These are phyloP conservation scores for Zelostemma sp. DNA, from an alignment of 1,140 invertebrate species.

Conservation along the genomic window DNA sequence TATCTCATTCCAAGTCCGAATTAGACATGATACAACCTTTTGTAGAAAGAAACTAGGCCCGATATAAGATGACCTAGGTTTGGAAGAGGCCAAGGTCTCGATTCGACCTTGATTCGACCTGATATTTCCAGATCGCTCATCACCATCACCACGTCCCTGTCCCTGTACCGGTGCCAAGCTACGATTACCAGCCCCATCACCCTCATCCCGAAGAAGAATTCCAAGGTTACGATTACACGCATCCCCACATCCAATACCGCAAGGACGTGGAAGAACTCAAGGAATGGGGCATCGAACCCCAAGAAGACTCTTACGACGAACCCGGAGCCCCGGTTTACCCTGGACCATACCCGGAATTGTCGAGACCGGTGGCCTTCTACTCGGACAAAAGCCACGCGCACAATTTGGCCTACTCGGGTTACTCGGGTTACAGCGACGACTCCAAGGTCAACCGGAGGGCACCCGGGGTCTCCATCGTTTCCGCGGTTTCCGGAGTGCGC, in stretches of 20 bases:
- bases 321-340: conserved; percentile 44
- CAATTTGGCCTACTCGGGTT: conserved; percentile 56
- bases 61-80: too few relatives aligned
- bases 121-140: conserved; percentile 72
- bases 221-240: conserved; percentile 59
- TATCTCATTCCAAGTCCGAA: too few relatives aligned
- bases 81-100: too few relatives aligned
- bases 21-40: too few relatives aligned
- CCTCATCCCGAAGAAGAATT: conserved; percentile 57
- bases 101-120: too few relatives aligned
- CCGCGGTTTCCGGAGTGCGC: neutral
- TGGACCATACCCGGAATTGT: conserved; percentile 42
- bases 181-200: conserved; percentile 46
- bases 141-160: conserved; percentile 73
- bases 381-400: conserved; percentile 53
- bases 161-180: conserved; percentile 64
- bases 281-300: conserved; percentile 67
- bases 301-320: conserved; percentile 57
- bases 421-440: conserved; percentile 52
- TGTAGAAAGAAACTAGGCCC: too few relatives aligned
- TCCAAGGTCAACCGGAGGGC: conserved; percentile 26
- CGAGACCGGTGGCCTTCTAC: conserved; percentile 25
- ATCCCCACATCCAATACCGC: conserved; percentile 64
- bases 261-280: conserved; percentile 67
- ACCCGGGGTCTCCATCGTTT: neutral